Evolutionary conservation across 2,888 invertebrate genomes (phyloP).

Genomic region (Phasia obesa): DNA sequence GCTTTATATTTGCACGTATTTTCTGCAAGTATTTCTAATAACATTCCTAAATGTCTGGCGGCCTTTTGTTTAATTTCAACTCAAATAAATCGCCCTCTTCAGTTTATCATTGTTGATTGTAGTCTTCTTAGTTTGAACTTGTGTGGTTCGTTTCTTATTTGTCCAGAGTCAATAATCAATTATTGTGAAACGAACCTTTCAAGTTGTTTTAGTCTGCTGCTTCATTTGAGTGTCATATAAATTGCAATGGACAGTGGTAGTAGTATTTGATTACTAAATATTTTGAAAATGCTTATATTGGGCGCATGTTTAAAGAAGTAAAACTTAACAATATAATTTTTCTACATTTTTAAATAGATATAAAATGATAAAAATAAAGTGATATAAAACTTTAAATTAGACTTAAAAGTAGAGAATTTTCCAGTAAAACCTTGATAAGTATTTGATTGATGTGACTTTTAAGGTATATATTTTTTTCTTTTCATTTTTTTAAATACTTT

Average conservation of each 20-base stretch:
- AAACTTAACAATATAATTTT: too few species aligned
- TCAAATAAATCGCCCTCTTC: slow-evolving; percentile 51
- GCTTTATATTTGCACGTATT: slow-evolving; percentile 24
- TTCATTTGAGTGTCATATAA: slow-evolving; percentile 4
- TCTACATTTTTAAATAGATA: too few species aligned
- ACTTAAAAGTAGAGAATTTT: too few species aligned
- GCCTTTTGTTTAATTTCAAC: slow-evolving; percentile 59
- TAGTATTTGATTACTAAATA: too few species aligned
- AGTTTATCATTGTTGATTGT: slow-evolving; percentile 27
- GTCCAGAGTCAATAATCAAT: slow-evolving; percentile 63
- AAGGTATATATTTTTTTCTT: too few species aligned
- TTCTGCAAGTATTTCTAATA: slow-evolving; percentile 28
- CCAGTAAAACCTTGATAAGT: too few species aligned
- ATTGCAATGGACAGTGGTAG: neutral
- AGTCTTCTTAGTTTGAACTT: slow-evolving; percentile 8
- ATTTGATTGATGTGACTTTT: too few species aligned
- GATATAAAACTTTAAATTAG: too few species aligned
- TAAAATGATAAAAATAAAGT: too few species aligned
- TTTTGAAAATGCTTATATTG: neutral
- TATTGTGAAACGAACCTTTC: slow-evolving; percentile 55
- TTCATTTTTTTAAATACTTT: too few species aligned
- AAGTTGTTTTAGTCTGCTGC: slow-evolving; percentile 14
- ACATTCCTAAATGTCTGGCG: slow-evolving; percentile 61
- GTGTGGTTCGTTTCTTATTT: slow-evolving; percentile 39
- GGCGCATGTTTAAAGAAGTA: too few species aligned